A percentile compares a stretch with the other conserved stretches of the same genome.
phyloP scores from a whole-genome alignment of 2,113 vertebrate species.

The Macquaria australasica region DNA sequence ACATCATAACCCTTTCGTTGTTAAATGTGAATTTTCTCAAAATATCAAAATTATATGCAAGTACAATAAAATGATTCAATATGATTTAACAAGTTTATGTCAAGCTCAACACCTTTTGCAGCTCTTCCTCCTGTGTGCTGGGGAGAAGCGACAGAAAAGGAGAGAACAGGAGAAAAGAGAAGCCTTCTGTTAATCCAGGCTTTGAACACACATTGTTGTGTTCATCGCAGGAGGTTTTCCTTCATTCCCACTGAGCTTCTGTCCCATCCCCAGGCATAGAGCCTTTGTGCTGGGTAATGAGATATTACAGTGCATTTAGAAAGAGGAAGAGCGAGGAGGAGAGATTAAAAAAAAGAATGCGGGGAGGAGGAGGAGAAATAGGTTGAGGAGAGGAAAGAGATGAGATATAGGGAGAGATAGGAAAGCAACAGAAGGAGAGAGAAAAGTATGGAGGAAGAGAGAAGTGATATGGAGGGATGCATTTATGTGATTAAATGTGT shows the following conservation, averaged over 20 bases:
- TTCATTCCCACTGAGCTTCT: conserved; percentile 62
- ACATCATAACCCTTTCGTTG: neutral
- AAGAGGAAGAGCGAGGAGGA: conserved; percentile 34
- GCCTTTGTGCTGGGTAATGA: conserved; percentile 71
- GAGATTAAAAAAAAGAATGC: conserved; percentile 16
- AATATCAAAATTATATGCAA: conserved; percentile 5
- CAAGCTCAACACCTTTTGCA: neutral
- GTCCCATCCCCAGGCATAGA: conserved; percentile 38
- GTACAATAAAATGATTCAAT: neutral
- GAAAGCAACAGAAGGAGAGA: conserved; percentile 2
- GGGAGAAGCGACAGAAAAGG: conserved; percentile 4
- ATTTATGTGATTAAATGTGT: conserved; percentile 21
- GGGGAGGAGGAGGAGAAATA: conserved; percentile 14
- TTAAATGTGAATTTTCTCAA: neutral
- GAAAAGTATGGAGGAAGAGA: neutral
- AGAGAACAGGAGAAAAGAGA: conserved; percentile 18
- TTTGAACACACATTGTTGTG: conserved; percentile 72
- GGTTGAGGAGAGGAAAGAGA: conserved; percentile 4
- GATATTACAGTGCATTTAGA: conserved; percentile 64
- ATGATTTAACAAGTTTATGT: conserved; percentile 1
- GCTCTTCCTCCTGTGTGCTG: neutral
- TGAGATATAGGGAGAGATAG: conserved; percentile 13
- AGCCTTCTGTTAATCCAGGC: conserved; percentile 66
- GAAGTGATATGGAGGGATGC: neutral
- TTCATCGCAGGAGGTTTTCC: conserved; percentile 65